Percentiles rank a stretch among this genome's conserved stretches.
These are phyloP conservation scores for Shargacucullia verbasci DNA, from an alignment of 2,888 invertebrate species.

Conservation along the genomic window DNA sequence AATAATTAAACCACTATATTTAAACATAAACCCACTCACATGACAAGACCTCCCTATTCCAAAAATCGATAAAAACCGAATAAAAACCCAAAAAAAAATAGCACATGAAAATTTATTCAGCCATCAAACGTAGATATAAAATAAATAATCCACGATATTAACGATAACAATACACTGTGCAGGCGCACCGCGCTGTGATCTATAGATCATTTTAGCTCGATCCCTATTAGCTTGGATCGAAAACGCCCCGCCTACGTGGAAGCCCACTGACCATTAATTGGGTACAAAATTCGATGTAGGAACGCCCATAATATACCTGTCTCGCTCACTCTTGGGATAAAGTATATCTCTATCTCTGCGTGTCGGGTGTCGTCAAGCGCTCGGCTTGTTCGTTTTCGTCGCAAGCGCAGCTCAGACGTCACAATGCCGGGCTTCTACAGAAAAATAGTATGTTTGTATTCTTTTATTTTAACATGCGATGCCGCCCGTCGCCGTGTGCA, in stretches of 20 bases:
- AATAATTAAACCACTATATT: slow-evolving; percentile 11
- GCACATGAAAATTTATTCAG: slow-evolving; percentile 78
- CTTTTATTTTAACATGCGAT: slow-evolving; percentile 78
- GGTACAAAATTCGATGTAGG: slow-evolving; percentile 79
- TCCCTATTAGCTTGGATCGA: slow-evolving; percentile 85
- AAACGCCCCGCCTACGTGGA: slow-evolving; percentile 81
- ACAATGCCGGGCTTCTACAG: slow-evolving; percentile 85
- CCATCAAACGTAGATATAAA: slow-evolving; percentile 83
- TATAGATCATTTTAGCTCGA: slow-evolving; percentile 88
- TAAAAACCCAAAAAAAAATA: slow-evolving; percentile 65
- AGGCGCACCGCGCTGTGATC: slow-evolving; percentile 77
- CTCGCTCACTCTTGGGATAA: slow-evolving; percentile 58
- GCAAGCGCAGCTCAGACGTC: slow-evolving; percentile 75
- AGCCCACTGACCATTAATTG: slow-evolving; percentile 89
- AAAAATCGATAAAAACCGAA: slow-evolving; percentile 60
- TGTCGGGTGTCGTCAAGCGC: slow-evolving; percentile 62
- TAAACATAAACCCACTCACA: slow-evolving; percentile 1
- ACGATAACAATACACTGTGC: slow-evolving; percentile 85
- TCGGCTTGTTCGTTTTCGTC: slow-evolving; percentile 80
- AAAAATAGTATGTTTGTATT: slow-evolving; percentile 81
- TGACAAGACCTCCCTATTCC: slow-evolving; percentile 59
- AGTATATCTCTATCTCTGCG: slow-evolving; percentile 60
- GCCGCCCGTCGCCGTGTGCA: slow-evolving; percentile 80
- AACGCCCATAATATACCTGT: slow-evolving; percentile 76
- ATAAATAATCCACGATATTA: slow-evolving; percentile 83